These are phyloP conservation scores for Cotesia chilonis DNA, from an alignment of 1,140 invertebrate species.

Conservation along the genomic window DNA sequence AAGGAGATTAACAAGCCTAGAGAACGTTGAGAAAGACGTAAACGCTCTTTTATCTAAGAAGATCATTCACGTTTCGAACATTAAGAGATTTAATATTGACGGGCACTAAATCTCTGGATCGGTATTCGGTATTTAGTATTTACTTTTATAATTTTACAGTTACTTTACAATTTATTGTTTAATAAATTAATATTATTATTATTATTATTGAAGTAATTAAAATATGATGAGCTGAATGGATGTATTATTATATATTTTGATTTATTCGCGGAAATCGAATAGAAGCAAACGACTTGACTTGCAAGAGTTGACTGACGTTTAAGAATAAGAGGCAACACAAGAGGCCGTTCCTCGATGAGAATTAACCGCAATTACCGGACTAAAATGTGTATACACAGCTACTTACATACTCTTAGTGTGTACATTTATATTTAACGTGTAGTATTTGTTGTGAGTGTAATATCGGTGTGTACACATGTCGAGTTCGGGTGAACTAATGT, in stretches of 20 bases:
- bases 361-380: slow-evolving; percentile 59
- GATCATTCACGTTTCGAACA: slow-evolving; percentile 1
- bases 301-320: slow-evolving; percentile 50
- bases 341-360: slow-evolving; percentile 39
- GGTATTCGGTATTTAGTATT: too few relatives aligned
- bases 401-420: not conserved
- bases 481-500: not conserved
- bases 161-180: too few relatives aligned
- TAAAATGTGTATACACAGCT: slow-evolving; percentile 33
- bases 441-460: too few relatives aligned
- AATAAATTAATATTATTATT: not conserved
- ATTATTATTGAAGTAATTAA: not conserved
- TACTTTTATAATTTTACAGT: too few relatives aligned
- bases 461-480: too few relatives aligned
- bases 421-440: not conserved
- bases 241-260: not conserved
- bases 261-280: not conserved
- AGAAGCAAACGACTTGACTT: slow-evolving; percentile 27
- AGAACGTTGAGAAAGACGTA: slow-evolving; percentile 4
- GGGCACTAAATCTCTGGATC: not conserved
- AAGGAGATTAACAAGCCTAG: slow-evolving; percentile 25
- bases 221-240: not conserved
- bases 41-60: not conserved
- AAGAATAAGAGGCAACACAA: slow-evolving; percentile 7
- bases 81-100: too few relatives aligned